Percentiles rank a stretch among this genome's conserved stretches.
phyloP scores from a whole-genome alignment of 2,113 vertebrate species.

The Vanacampus margaritifer region DNA sequence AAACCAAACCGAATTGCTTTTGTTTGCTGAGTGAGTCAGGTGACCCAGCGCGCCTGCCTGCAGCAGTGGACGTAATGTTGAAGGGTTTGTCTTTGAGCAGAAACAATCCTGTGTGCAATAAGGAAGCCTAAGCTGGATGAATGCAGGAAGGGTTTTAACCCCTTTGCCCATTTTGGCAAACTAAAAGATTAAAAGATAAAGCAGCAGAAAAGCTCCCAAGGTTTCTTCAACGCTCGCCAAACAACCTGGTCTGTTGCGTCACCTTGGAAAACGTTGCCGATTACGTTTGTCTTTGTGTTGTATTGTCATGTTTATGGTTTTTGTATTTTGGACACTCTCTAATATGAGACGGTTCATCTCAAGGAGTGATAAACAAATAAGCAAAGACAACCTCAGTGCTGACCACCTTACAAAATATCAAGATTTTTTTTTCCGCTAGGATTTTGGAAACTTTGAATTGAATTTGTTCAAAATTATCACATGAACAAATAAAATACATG shows the following conservation, averaged over 20 bases:
- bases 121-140: slow-evolving; percentile 37
- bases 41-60: background rate
- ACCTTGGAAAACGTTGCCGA: slow-evolving; percentile 2
- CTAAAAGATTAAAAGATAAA: slow-evolving; percentile 46
- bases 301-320: too few relatives aligned
- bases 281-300: too few relatives aligned
- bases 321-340: too few relatives aligned
- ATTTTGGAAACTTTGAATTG: too few relatives aligned
- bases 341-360: too few relatives aligned
- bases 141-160: slow-evolving; percentile 26
- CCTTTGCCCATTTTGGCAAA: slow-evolving; percentile 36
- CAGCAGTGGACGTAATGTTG: background rate
- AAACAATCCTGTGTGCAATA: slow-evolving; percentile 5
- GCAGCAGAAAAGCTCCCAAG: slow-evolving; percentile 13
- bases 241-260: background rate
- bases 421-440: too few relatives aligned
- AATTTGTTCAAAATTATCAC: background rate
- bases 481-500: background rate
- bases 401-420: too few relatives aligned
- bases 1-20: too few relatives aligned
- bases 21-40: too few relatives aligned
- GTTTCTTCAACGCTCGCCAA: background rate
- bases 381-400: too few relatives aligned
- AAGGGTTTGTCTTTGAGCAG: background rate
- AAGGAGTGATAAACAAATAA: too few relatives aligned